Percentiles rank a stretch among this genome's conserved stretches.
phyloP scores from a whole-genome alignment of 2,113 vertebrate species.

The Tamias sibiricus region DNA sequence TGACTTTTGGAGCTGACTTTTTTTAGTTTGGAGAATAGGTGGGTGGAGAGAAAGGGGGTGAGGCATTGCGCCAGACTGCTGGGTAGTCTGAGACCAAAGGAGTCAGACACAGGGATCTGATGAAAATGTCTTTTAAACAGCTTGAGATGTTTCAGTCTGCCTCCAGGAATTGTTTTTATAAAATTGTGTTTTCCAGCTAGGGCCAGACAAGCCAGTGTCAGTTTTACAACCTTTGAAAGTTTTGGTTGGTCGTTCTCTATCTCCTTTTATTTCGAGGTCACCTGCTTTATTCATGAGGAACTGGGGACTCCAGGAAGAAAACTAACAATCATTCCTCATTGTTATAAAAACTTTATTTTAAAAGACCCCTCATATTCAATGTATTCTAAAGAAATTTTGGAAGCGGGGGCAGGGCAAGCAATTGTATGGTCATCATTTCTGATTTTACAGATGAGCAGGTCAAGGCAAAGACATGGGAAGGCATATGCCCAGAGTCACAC shows the following conservation, averaged over 20 bases:
- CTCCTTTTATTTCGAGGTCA: neutral
- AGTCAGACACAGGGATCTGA: constrained; percentile 18
- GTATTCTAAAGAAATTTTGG: neutral
- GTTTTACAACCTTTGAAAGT: neutral
- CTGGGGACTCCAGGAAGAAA: neutral
- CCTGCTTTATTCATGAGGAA: neutral
- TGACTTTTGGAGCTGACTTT: constrained; percentile 9
- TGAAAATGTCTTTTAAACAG: neutral
- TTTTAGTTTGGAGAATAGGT: neutral
- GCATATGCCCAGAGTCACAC: neutral
- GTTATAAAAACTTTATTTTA: neutral
- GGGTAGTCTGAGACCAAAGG: neutral
- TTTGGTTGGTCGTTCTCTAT: constrained; percentile 12
- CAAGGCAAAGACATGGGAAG: neutral
- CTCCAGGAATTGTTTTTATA: neutral
- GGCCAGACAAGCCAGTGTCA: neutral
- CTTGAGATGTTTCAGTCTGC: neutral
- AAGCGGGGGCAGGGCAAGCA: neutral
- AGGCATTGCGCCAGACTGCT: neutral
- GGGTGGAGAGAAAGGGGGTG: neutral
- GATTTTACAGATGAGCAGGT: constrained; percentile 19
- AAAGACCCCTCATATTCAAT: neutral
- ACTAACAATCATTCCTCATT: neutral
- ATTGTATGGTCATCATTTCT: neutral
- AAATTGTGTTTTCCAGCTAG: constrained; percentile 8